Percentiles rank a stretch among this genome's conserved stretches.
Conservation (phyloP, 30 jellyfish, hydroid and myxozoan genomes). For the Chironex yamaguchii region DNA sequence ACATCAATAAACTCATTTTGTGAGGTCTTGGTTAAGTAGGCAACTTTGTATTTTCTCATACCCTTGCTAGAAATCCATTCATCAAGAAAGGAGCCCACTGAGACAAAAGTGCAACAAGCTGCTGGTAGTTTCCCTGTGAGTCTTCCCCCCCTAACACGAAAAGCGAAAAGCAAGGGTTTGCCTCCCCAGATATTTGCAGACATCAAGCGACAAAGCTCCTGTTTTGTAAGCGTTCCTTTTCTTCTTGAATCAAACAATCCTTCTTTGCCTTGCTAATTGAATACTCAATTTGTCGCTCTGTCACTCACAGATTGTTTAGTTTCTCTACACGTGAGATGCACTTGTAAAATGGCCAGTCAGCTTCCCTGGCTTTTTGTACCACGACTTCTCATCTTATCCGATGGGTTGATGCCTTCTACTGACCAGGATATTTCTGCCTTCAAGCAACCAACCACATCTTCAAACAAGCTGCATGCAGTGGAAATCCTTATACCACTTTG, state of each 20-base stretch:
- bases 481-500: conserved; percentile 2
- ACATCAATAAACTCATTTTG: conserved; percentile 10
- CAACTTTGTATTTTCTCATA: conserved; percentile 11
- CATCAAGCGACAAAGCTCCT: background rate
- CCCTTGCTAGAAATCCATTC: conserved; percentile 4
- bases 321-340: conserved; percentile 1
- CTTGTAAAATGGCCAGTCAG: too few species aligned
- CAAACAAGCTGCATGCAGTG: conserved; percentile 10
- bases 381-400: conserved; percentile 6
- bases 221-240: conserved; percentile 14
- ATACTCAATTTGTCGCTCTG: conserved; percentile 19
- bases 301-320: conserved; percentile 7
- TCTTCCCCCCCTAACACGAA: background rate
- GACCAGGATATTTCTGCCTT: conserved; percentile 15
- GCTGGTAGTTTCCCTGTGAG: conserved; percentile 15
- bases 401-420: conserved; percentile 9
- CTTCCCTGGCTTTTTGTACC: background rate
- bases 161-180: background rate
- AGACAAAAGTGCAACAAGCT: conserved; percentile 9
- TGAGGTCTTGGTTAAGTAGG: conserved; percentile 1
- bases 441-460: conserved; percentile 21
- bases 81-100: conserved; percentile 7
- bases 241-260: background rate
- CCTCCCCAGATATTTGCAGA: background rate
- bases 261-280: too few species aligned